phyloP scores from a whole-genome alignment of 2,797 vertebrate genomes.

The Tragopan temminckii region DNA sequence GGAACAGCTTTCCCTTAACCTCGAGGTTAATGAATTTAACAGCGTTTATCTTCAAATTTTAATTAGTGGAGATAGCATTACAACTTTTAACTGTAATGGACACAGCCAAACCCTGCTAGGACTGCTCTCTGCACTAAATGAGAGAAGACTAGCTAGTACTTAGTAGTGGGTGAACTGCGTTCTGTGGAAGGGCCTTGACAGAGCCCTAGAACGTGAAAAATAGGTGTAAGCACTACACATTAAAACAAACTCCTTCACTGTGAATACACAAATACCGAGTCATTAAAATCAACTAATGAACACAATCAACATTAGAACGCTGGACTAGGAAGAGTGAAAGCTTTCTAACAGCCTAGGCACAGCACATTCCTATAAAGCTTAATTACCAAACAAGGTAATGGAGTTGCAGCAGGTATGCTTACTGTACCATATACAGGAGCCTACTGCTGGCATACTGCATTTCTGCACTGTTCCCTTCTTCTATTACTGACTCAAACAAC shows the following conservation, averaged over 20 bases:
- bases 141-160: conserved; percentile 65
- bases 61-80: background rate
- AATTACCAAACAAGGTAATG: accelerated
- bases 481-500: background rate
- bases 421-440: background rate
- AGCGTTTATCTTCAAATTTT: background rate
- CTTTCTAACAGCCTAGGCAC: background rate
- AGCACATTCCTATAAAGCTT: accelerated
- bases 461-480: background rate
- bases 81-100: background rate
- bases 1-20: background rate
- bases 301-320: background rate
- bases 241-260: background rate
- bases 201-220: conserved; percentile 69
- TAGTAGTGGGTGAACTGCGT: conserved; percentile 81
- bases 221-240: background rate
- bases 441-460: background rate
- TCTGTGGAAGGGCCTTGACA: conserved; percentile 82
- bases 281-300: background rate
- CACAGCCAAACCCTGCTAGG: background rate
- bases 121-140: background rate
- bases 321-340: background rate
- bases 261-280: background rate
- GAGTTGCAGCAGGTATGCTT: background rate
- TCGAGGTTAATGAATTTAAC: background rate